These are phyloP conservation scores for Lepisosteus osseus DNA, from an alignment of 2,113 vertebrate genomes.

Conservation along the genomic window DNA sequence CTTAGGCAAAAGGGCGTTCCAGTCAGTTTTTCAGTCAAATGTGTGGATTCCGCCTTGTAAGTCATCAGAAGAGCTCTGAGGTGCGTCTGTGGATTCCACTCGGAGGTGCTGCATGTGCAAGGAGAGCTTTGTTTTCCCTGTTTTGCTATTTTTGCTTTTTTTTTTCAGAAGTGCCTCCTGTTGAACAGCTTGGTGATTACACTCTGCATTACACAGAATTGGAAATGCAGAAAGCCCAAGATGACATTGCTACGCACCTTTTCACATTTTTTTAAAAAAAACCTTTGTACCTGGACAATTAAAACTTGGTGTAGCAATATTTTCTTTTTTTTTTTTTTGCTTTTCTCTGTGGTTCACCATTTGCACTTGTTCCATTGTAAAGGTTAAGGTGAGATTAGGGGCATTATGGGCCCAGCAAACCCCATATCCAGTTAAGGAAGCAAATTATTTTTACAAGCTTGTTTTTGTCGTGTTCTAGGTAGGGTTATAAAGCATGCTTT, in stretches of 20 bases:
- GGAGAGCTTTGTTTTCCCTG: conserved; percentile 2
- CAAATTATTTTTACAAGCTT: conserved; percentile 56
- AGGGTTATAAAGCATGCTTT: conserved; percentile 81
- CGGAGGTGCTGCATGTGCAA: conserved; percentile 45
- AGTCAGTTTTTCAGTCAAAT: not conserved
- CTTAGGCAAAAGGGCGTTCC: conserved; percentile 13
- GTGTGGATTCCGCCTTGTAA: conserved; percentile 27
- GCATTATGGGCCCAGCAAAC: conserved; percentile 11
- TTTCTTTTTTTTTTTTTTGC: conserved; percentile 13
- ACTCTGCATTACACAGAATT: conserved; percentile 51
- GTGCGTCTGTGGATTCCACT: conserved; percentile 26
- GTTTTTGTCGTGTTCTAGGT: conserved; percentile 66
- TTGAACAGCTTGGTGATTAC: conserved; percentile 60
- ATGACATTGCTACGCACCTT: conserved; percentile 34
- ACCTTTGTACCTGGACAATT: conserved; percentile 44
- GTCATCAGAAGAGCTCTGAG: conserved; percentile 15
- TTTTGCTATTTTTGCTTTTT: conserved; percentile 39
- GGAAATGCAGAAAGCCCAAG: conserved; percentile 30
- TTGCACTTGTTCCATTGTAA: conserved; percentile 38
- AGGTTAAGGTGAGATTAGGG: conserved; percentile 50
- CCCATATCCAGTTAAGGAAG: conserved; percentile 39
- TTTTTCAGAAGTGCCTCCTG: conserved; percentile 71
- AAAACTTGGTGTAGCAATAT: conserved; percentile 68
- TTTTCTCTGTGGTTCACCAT: conserved; percentile 34
- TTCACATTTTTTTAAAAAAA: conserved; percentile 29